Evolutionary conservation across 1,140 invertebrate species (phyloP).

Genomic region (Oppia nitens): DNA sequence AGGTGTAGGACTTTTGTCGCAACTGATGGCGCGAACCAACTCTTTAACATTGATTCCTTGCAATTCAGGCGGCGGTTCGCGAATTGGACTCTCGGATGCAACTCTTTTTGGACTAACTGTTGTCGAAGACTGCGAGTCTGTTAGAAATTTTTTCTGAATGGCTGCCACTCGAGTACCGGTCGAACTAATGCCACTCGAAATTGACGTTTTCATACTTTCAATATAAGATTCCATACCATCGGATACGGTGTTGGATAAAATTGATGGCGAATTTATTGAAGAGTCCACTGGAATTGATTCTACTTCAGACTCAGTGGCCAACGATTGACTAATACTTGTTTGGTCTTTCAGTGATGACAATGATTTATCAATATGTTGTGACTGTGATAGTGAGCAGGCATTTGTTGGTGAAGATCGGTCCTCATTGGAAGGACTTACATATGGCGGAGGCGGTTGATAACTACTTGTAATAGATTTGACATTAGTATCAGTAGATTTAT

Average conservation of each 20-base stretch:
- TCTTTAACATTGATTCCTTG: slow-evolving; percentile 59
- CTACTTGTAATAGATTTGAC: too few species aligned
- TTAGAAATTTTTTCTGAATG: slow-evolving; percentile 7
- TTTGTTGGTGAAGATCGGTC: neutral
- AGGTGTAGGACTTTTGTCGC: slow-evolving; percentile 46
- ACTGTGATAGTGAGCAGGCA: neutral
- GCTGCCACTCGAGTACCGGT: slow-evolving; percentile 9
- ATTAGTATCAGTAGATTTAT: neutral
- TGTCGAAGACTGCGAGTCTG: neutral
- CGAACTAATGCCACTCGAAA: neutral
- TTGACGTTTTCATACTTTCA: neutral
- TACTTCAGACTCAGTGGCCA: slow-evolving; percentile 10
- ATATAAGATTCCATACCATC: slow-evolving; percentile 15
- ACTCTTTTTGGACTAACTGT: neutral
- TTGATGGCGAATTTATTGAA: slow-evolving; percentile 19
- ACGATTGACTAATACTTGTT: slow-evolving; percentile 9
- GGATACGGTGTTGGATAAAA: slow-evolving; percentile 18
- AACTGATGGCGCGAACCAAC: slow-evolving; percentile 53
- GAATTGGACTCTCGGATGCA: neutral
- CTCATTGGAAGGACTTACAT: neutral
- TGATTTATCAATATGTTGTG: neutral
- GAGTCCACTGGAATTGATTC: neutral
- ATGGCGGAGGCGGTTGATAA: neutral
- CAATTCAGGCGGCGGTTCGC: slow-evolving; percentile 41
- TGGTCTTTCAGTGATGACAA: slow-evolving; percentile 4